Percentiles rank a stretch among this genome's conserved stretches.
Evolutionary conservation across 2,888 invertebrate species (phyloP).

Genomic region (Lordiphosa andalusiaca): DNA sequence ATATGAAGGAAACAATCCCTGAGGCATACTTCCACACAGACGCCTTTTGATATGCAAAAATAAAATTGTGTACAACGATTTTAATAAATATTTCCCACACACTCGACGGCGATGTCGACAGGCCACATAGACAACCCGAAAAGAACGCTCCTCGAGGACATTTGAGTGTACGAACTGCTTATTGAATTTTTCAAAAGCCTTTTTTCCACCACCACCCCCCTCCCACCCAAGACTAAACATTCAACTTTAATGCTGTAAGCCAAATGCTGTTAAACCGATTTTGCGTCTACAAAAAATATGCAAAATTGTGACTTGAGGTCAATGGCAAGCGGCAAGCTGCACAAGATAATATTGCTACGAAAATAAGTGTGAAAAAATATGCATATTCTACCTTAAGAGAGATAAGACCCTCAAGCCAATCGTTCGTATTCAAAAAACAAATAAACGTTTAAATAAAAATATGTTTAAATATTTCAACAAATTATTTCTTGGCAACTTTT

Average conservation of each 20-base stretch:
- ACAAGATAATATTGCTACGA: slow-evolving; percentile 3
- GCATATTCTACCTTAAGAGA: too few species aligned
- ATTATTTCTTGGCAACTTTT: too few species aligned
- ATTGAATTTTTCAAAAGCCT: slow-evolving; percentile 69
- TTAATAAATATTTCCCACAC: slow-evolving; percentile 70
- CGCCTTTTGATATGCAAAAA: slow-evolving; percentile 71
- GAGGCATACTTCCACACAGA: slow-evolving; percentile 39
- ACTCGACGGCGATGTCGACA: slow-evolving; percentile 23
- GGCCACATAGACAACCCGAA: slow-evolving; percentile 23
- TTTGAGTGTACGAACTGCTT: slow-evolving; percentile 46
- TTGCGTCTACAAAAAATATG: too few species aligned
- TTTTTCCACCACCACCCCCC: slow-evolving; percentile 14
- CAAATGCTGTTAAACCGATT: slow-evolving; percentile 41
- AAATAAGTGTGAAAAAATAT: too few species aligned
- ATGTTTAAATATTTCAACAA: too few species aligned
- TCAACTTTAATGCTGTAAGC: slow-evolving; percentile 42
- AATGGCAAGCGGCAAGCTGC: slow-evolving; percentile 47
- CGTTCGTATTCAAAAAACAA: too few species aligned
- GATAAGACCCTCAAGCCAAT: too few species aligned
- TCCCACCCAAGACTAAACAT: not conserved
- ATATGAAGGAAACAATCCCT: slow-evolving; percentile 25
- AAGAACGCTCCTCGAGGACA: slow-evolving; percentile 26
- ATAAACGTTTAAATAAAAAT: too few species aligned
- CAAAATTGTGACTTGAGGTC: slow-evolving; percentile 2
- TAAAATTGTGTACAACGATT: slow-evolving; percentile 69